Evolutionary conservation across 2,113 vertebrate genomes (phyloP).

Genomic region (Setophaga petechia): DNA sequence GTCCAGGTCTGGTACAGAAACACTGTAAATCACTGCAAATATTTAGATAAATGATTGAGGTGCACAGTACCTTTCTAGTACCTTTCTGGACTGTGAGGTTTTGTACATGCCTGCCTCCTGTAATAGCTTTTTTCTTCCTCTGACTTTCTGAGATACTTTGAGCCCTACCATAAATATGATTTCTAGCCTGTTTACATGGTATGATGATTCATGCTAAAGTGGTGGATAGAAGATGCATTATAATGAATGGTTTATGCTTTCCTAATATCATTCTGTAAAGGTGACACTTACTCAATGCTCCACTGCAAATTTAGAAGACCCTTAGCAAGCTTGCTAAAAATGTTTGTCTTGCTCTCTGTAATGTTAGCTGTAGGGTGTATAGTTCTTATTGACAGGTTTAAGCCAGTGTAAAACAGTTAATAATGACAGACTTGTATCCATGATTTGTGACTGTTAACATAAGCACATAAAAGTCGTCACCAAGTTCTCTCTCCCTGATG

Average conservation of each 20-base stretch:
- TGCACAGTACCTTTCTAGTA: not conserved
- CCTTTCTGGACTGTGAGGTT: not conserved
- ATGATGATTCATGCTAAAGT: not conserved
- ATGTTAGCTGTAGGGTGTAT: not conserved
- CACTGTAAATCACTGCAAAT: not conserved
- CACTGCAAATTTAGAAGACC: not conserved
- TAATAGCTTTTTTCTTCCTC: not conserved
- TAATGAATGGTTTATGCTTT: conserved; percentile 2
- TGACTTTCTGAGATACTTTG: not conserved
- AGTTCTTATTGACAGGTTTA: not conserved
- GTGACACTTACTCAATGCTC: not conserved
- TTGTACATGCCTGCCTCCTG: not conserved
- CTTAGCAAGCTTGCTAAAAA: not conserved
- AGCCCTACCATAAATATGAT: not conserved
- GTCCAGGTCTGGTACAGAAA: not conserved
- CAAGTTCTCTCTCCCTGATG: not conserved
- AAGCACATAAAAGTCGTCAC: not conserved
- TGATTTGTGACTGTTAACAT: not conserved
- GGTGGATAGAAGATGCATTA: not conserved
- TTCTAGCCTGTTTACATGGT: not conserved
- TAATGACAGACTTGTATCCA: not conserved
- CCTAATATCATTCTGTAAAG: not conserved
- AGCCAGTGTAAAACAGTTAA: not conserved
- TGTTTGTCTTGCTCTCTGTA: not conserved
- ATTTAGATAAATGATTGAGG: not conserved